Conservation (phyloP, 2,888 invertebrate genomes). For the Caenorhabditis doughertyi region DNA sequence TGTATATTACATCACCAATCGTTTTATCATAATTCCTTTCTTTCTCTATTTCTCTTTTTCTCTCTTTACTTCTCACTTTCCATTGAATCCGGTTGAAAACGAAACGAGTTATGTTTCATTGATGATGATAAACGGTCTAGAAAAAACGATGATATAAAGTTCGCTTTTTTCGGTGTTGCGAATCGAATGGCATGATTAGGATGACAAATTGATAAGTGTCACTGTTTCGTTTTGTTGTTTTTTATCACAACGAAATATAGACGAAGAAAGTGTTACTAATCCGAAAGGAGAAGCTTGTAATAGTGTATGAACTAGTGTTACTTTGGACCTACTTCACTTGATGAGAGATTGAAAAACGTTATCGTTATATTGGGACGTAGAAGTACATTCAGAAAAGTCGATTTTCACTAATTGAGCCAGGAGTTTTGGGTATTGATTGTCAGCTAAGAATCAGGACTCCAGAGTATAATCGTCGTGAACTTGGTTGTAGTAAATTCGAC, state of each 20-base stretch:
- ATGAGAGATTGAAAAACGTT: no score
- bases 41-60: constrained; percentile 3
- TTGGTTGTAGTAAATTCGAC: no score
- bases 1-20: constrained; percentile 42
- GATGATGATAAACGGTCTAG: not conserved
- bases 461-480: no score
- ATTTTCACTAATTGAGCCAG: no score
- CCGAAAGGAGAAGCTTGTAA: no score
- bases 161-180: not conserved
- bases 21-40: constrained; percentile 7
- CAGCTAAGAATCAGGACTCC: no score
- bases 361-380: no score
- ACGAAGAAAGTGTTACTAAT: constrained; percentile 2
- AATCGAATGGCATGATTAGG: constrained; percentile 34
- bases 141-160: constrained; percentile 16
- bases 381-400: no score
- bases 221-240: not conserved
- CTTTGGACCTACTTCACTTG: no score
- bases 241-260: no score
- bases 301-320: no score
- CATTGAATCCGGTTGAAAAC: constrained; percentile 30
- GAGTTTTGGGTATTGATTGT: no score
- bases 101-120: constrained; percentile 42
- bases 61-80: constrained; percentile 9
- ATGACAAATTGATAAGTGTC: constrained; percentile 7